These are phyloP conservation scores for Schrankia costaestrigalis DNA, from an alignment of 2,888 invertebrate species.

Conservation along the genomic window DNA sequence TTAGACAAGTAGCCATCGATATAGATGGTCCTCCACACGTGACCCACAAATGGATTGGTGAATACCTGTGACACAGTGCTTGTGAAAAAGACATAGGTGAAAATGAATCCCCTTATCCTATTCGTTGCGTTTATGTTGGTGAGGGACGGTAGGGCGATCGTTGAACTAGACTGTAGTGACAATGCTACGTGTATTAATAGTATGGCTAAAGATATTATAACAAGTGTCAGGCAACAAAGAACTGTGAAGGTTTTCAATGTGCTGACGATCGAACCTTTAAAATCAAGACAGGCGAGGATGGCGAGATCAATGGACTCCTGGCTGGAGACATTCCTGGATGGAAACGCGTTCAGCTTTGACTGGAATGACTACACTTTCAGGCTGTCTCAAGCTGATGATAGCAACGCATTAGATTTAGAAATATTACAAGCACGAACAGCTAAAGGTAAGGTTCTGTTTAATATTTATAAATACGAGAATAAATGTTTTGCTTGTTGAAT, in stretches of 20 bases:
- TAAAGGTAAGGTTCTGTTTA: constrained; percentile 57
- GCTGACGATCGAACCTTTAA: constrained; percentile 78
- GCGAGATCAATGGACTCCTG: constrained; percentile 60
- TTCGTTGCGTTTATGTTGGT: constrained; percentile 58
- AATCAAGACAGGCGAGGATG: constrained; percentile 58
- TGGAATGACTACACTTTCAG: constrained; percentile 77
- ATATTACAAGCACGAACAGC: constrained; percentile 68
- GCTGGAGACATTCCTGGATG: constrained; percentile 68
- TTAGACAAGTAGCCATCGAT: constrained; percentile 67
- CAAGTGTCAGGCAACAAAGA: constrained; percentile 74
- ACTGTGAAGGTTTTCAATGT: constrained; percentile 77
- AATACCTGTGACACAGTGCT: constrained; percentile 40
- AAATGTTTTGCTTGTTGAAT: not conserved
- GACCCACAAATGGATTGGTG: constrained; percentile 76
- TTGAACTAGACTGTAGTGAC: constrained; percentile 78
- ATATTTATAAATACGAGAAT: not conserved
- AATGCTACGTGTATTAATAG: constrained; percentile 82
- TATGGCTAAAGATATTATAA: constrained; percentile 72
- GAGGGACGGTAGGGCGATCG: constrained; percentile 53
- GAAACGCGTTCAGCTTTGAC: constrained; percentile 77
- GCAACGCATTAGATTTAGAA: constrained; percentile 72
- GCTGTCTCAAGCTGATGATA: constrained; percentile 68
- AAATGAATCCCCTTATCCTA: constrained; percentile 67
- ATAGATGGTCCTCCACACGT: constrained; percentile 60
- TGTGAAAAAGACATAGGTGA: constrained; percentile 59